phyloP scores from a whole-genome alignment of 2,888 invertebrate species.

The Erpobdella octoculata region DNA sequence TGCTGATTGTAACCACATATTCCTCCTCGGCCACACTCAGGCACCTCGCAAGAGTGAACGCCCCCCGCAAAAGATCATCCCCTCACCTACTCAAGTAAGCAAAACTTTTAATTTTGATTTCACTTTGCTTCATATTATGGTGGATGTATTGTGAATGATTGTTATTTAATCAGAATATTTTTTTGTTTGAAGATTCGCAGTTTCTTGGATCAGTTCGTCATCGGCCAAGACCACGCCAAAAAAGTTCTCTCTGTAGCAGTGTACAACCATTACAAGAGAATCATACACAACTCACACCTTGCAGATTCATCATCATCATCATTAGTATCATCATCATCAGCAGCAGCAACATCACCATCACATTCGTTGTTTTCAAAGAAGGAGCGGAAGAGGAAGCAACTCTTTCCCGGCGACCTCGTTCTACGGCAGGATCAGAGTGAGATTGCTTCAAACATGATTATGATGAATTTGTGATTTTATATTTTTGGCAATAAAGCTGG shows the following conservation, averaged over 20 bases:
- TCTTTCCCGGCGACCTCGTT: conserved; percentile 9
- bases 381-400: not conserved
- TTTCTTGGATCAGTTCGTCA: conserved; percentile 87
- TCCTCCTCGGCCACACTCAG: conserved; percentile 72
- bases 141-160: not conserved
- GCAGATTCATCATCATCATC: no score
- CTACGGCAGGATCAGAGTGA: not conserved
- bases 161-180: no score
- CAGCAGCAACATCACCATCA: no score
- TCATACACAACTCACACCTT: conserved; percentile 92
- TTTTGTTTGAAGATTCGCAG: conserved; percentile 72
- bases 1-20: conserved; percentile 94
- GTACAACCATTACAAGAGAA: conserved; percentile 96
- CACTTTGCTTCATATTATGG: not conserved
- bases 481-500: no score
- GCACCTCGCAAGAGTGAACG: conserved; percentile 2
- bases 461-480: no score
- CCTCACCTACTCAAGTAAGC: conserved; percentile 79
- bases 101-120: not conserved
- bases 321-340: no score
- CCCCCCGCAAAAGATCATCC: conserved; percentile 56
- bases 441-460: no score
- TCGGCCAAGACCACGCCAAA: conserved; percentile 93
- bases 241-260: conserved; percentile 94
- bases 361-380: no score